Conservation (phyloP, 1,140 invertebrate species). For the Spodoptera litura region DNA sequence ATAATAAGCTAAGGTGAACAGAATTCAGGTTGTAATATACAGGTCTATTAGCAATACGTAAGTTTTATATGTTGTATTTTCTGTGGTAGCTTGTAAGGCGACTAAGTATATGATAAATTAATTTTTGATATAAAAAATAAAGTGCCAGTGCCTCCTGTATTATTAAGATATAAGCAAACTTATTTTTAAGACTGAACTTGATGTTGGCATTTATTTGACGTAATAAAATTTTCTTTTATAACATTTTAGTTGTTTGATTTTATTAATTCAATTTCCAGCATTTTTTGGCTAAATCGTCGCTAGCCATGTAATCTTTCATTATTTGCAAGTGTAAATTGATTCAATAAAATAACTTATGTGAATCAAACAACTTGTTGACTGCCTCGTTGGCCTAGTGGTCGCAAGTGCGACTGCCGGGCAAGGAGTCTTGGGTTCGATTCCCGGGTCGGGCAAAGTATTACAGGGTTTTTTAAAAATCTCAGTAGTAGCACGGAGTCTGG, state of each 20-base stretch:
- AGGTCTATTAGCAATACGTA: slow-evolving; percentile 49
- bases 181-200: slow-evolving; percentile 83
- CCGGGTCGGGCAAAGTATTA: too few species aligned
- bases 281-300: background rate
- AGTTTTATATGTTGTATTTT: slow-evolving; percentile 47
- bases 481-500: too few species aligned
- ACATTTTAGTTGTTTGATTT: slow-evolving; percentile 14
- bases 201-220: slow-evolving; percentile 79
- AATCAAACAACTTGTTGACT: too few species aligned
- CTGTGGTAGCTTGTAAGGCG: slow-evolving; percentile 52
- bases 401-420: too few species aligned
- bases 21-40: slow-evolving; percentile 49
- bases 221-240: slow-evolving; percentile 70
- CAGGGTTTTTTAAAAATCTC: too few species aligned
- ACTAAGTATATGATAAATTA: slow-evolving; percentile 39
- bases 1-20: slow-evolving; percentile 22
- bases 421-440: too few species aligned
- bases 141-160: slow-evolving; percentile 81
- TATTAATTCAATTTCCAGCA: background rate
- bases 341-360: too few species aligned
- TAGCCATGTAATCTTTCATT: too few species aligned
- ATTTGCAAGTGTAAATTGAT: too few species aligned
- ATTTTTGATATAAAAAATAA: slow-evolving; percentile 49
- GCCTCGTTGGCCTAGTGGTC: too few species aligned
- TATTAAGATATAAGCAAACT: slow-evolving; percentile 72